Conservation (phyloP, 2,888 invertebrate genomes). For the Schizaphis graminum region DNA sequence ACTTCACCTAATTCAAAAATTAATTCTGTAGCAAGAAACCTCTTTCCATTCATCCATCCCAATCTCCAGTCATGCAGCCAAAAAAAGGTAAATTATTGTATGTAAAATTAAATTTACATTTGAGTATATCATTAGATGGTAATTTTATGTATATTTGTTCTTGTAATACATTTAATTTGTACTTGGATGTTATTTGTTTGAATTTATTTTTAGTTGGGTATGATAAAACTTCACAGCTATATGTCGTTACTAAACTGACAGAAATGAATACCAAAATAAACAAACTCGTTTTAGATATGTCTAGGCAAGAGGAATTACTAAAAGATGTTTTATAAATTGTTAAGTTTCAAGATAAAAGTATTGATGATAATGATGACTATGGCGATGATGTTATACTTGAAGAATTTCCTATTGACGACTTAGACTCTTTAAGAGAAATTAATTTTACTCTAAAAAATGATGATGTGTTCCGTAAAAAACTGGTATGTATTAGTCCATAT, state of each 20-base stretch:
- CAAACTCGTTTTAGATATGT: not conserved
- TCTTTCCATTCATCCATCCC: not conserved
- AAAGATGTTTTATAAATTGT: conserved; percentile 1
- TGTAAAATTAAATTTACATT: not conserved
- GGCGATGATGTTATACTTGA: not conserved
- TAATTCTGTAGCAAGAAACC: not conserved
- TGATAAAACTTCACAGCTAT: conserved; percentile 6
- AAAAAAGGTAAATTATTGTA: not conserved
- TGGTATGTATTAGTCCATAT: not conserved
- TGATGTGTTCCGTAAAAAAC: not conserved
- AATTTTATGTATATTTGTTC: not conserved
- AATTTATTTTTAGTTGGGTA: not conserved
- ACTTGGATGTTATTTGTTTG: not conserved
- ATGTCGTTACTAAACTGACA: not conserved
- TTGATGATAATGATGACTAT: not conserved
- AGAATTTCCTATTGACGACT: not conserved
- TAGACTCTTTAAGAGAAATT: not conserved
- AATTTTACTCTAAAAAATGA: not conserved
- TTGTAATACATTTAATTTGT: not conserved
- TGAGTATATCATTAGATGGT: not conserved
- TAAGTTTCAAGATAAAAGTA: not conserved
- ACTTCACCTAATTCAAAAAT: not conserved
- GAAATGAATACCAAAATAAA: not conserved
- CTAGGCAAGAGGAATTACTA: not conserved
- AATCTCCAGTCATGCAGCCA: not conserved